Base-by-base conservation (phyloP, 2,888 invertebrate species). In the Netelia melanura region DNA sequence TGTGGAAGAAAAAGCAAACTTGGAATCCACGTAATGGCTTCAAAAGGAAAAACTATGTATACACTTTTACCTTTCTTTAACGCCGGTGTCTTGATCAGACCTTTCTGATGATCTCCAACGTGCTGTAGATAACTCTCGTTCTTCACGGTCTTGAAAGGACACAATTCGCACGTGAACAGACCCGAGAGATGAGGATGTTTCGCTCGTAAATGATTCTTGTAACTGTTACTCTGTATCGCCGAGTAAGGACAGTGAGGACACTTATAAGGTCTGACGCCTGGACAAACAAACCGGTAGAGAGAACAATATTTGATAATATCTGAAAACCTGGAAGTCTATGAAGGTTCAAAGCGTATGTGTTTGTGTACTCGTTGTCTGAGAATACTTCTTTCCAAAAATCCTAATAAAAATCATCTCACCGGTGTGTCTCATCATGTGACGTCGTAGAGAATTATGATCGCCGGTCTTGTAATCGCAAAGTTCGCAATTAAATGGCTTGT, bases 361-460 rank as follows among this genome's bases (percentile, higher is more conserved):
- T 21, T 21, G 21, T 21, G 21, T 21, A 1, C 21, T 8, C 38
- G 3, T 68, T 1, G 2, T 74, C n/a, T 10, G 64, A 6, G 3
- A 3, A 30, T 54, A n/a, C 14, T 2, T 23, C 38, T 10, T 61
- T 21, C 54, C 65, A 75, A 65, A 64, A n/a, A 65, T n/a, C 17
- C n/a, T 17, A 38, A 65, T 44, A 38, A 17, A 21, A 67, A 64
- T 65, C 52, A 2, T 65, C 43, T 44, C 85, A 81, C 95, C 96
- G 5, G 95, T 95, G 90, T 96, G 96, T 88, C 96, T 94, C 95
- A 96, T 95, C 90, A 93, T 95, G 94, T 95, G 96, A 91, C 95
- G 95, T 89, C 96, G 94, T 77, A 97, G 93, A 2, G 96, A 97
- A 91, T 97, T 97, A 87, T 97, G 97, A 94, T 97, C 97, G 0